These are phyloP conservation scores for Neotoxoptera formosana DNA, from an alignment of 1,140 invertebrate genomes.

Conservation along the genomic window DNA sequence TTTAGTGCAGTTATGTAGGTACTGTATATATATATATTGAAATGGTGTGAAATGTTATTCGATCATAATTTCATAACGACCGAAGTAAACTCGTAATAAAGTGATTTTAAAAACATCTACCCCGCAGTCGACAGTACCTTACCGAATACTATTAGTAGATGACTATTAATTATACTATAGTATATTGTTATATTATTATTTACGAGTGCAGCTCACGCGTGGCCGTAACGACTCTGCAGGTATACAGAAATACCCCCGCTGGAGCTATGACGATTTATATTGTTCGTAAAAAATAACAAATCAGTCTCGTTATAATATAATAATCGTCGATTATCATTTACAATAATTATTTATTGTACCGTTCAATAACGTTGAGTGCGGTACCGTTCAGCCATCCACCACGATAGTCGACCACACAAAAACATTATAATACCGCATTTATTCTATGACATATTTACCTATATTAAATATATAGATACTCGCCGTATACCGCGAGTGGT, in stretches of 20 bases:
- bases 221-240: not conserved
- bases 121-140: not conserved
- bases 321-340: not conserved
- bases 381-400: not conserved
- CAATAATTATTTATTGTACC: slow-evolving; percentile 1
- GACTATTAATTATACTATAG: not conserved
- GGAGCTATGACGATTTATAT: not conserved
- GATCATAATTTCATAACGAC: not conserved
- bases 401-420: not conserved
- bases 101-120: not conserved
- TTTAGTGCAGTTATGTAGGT: not conserved
- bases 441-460: not conserved
- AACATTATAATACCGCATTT: not conserved
- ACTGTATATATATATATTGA: not conserved
- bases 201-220: not conserved
- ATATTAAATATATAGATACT: not conserved
- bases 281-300: not conserved
- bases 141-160: not conserved
- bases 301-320: not conserved
- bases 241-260: not conserved
- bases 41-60: not conserved
- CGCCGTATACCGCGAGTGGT: not conserved
- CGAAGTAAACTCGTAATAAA: not conserved
- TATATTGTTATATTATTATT: not conserved
- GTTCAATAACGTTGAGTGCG: not conserved